Percentiles rank a stretch among this genome's conserved stretches.
Evolutionary conservation across 2,113 vertebrate genomes (phyloP).

Genomic region (Motacilla alba): DNA sequence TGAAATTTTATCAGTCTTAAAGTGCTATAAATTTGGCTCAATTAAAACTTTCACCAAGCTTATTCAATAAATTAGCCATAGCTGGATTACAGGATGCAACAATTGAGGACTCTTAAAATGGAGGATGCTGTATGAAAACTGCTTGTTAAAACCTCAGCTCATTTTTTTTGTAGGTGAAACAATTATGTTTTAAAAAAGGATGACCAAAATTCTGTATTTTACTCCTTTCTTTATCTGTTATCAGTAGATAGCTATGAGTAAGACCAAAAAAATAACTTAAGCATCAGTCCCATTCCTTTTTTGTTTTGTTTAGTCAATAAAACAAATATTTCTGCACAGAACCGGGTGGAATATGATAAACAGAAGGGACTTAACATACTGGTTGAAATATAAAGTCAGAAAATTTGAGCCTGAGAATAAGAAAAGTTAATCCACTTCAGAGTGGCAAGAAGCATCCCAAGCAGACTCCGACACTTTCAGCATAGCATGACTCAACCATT

Average conservation of each 20-base stretch:
- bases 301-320: background rate
- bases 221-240: background rate
- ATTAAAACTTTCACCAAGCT: background rate
- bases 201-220: background rate
- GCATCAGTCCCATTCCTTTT: background rate
- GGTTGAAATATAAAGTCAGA: background rate
- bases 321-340: background rate
- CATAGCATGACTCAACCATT: background rate
- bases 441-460: background rate
- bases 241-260: background rate
- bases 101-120: background rate
- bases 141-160: background rate
- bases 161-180: background rate
- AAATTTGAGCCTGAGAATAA: background rate
- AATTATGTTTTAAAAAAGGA: background rate
- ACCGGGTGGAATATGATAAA: background rate
- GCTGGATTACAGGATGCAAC: background rate
- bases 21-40: background rate
- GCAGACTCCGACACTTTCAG: background rate
- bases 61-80: background rate
- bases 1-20: background rate
- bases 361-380: background rate
- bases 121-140: background rate
- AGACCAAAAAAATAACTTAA: background rate
- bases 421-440: background rate